Evolutionary conservation across 2,113 vertebrate species (phyloP).

Genomic region (Tretioscincus oriximinensis): DNA sequence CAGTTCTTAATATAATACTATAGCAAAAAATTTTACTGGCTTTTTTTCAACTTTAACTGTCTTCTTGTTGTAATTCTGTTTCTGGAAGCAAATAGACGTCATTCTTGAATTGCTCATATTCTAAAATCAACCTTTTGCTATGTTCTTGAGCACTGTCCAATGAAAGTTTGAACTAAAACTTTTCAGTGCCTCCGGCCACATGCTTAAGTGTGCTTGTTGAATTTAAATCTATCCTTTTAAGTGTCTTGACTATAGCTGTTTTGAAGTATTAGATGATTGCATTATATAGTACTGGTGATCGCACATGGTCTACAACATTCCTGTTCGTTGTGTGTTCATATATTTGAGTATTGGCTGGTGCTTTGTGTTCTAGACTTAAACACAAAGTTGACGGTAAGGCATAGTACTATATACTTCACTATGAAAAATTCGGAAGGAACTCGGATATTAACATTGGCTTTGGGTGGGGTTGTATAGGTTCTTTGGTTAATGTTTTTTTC

Average conservation of each 20-base stretch:
- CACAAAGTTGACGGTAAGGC: conserved; percentile 77
- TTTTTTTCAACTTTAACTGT: conserved; percentile 26
- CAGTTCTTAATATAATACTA: conserved; percentile 30
- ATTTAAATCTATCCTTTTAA: conserved; percentile 34
- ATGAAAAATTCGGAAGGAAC: conserved; percentile 71
- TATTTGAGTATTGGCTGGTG: conserved; percentile 71
- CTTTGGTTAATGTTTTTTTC: conserved; percentile 88
- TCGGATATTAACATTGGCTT: conserved; percentile 74
- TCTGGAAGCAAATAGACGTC: neutral
- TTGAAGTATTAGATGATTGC: conserved; percentile 66
- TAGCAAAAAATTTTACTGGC: conserved; percentile 36
- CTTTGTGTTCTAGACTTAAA: conserved; percentile 75
- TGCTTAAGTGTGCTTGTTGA: conserved; percentile 48
- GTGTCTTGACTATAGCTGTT: conserved; percentile 65
- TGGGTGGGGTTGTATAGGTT: conserved; percentile 73
- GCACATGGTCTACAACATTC: conserved; percentile 56
- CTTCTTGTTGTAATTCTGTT: conserved; percentile 18
- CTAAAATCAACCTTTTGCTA: neutral
- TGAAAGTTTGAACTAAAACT: neutral
- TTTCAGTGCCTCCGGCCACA: conserved; percentile 45
- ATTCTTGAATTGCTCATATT: neutral
- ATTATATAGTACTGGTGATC: conserved; percentile 46
- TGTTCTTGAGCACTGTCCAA: conserved; percentile 32
- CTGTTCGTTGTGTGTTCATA: conserved; percentile 66
- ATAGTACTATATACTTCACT: conserved; percentile 68